Percentiles rank a stretch among this genome's conserved stretches.
Conservation (phyloP, 2,888 invertebrate species). For the Plebejus argus region DNA sequence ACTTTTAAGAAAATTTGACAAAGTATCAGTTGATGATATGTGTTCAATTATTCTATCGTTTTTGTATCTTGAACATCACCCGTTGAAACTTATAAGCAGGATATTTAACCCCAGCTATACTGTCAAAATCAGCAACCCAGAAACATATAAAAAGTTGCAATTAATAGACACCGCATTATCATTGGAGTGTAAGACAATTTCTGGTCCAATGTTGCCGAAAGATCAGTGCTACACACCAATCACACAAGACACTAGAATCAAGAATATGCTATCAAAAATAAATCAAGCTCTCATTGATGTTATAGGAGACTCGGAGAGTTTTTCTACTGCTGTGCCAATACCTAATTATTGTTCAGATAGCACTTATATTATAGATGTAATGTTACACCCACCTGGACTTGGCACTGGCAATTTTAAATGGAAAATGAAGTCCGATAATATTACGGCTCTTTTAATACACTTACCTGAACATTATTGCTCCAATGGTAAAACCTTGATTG, state of each 20-base stretch:
- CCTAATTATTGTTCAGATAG: slow-evolving; percentile 79
- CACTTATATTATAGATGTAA: slow-evolving; percentile 81
- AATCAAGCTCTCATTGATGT: slow-evolving; percentile 64
- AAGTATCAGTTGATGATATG: slow-evolving; percentile 79
- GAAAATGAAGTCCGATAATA: slow-evolving; percentile 64
- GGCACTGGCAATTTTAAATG: slow-evolving; percentile 67
- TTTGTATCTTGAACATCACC: slow-evolving; percentile 82
- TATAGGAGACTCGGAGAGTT: slow-evolving; percentile 67
- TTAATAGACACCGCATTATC: slow-evolving; percentile 84
- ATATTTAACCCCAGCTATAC: slow-evolving; percentile 83
- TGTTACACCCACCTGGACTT: slow-evolving; percentile 76
- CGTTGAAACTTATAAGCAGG: slow-evolving; percentile 79
- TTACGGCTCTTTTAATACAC: slow-evolving; percentile 81
- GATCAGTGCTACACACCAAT: slow-evolving; percentile 76
- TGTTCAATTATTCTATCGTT: slow-evolving; percentile 83
- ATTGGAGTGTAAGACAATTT: slow-evolving; percentile 81
- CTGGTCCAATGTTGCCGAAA: slow-evolving; percentile 79
- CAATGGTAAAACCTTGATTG: slow-evolving; percentile 78
- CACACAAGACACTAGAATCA: slow-evolving; percentile 76
- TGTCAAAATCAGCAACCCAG: slow-evolving; percentile 73
- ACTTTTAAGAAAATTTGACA: slow-evolving; percentile 78
- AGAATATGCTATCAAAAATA: slow-evolving; percentile 72
- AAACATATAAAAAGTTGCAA: slow-evolving; percentile 76
- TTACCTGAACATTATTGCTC: slow-evolving; percentile 84
- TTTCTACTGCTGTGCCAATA: slow-evolving; percentile 75